A percentile compares a stretch with the other conserved stretches of the same genome.
Evolutionary conservation across 2,888 invertebrate species (phyloP).

Genomic region (Lasioglossum marginatum): DNA sequence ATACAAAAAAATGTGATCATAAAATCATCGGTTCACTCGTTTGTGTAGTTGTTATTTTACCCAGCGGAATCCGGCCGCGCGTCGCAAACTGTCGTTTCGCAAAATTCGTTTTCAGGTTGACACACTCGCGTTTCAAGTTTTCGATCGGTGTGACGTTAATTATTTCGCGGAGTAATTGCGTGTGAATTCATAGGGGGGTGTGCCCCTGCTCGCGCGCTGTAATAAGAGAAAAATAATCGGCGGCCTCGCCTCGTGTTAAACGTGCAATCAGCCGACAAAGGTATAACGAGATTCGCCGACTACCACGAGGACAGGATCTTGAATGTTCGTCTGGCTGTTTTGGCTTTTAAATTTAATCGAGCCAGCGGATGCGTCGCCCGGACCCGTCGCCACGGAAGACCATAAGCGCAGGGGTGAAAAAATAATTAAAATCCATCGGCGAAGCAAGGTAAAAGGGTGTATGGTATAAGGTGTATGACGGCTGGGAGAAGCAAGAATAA

Average conservation of each 20-base stretch:
- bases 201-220: too few relatives aligned
- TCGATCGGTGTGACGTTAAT: neutral
- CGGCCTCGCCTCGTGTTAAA: neutral
- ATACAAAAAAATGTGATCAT: constrained; percentile 17
- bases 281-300: constrained; percentile 22
- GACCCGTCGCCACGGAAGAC: constrained; percentile 11
- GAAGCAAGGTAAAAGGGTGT: constrained; percentile 54
- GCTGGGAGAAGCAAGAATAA: constrained; percentile 74
- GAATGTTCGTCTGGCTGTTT: constrained; percentile 37
- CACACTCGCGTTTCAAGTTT: neutral
- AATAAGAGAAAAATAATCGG: neutral
- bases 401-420: constrained; percentile 48
- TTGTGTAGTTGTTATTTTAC: neutral
- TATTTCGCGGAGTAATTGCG: neutral
- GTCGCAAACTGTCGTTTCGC: neutral
- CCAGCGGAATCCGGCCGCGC: neutral
- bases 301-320: neutral
- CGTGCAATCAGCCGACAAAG: constrained; percentile 20
- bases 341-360: constrained; percentile 64
- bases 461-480: constrained; percentile 66
- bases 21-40: constrained; percentile 17
- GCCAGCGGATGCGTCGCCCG: constrained; percentile 26
- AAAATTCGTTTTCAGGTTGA: neutral
- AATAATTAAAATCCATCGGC: constrained; percentile 79
- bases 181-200: neutral